Base-by-base conservation (phyloP, 2,113 vertebrate genomes). In the Entelurus aequoreus region DNA sequence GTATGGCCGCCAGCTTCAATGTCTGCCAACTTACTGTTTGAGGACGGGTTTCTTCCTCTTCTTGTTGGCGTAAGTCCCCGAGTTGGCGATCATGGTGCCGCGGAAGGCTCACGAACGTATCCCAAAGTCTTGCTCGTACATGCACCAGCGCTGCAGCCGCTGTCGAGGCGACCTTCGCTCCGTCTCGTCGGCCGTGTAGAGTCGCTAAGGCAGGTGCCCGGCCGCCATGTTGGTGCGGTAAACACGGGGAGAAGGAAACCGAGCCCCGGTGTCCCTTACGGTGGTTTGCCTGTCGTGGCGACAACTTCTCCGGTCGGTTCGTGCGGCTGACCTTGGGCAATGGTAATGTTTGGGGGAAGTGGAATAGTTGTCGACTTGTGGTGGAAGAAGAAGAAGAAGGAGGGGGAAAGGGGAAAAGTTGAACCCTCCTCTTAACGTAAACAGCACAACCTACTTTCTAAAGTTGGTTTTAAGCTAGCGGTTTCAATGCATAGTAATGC, bases 1-100 rank as follows among this genome's bases (percentile, higher is more conserved):
- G 40, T 9, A 42, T 42, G 40, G 10, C 40, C 40, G 40, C 7
- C 6, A 9, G 40, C 40, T 9, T 42, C 0, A 42, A 42, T 42
- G 40, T 42, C 8, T 42, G 40, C 40, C 8, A 42, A 42, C 87
- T 85, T 78, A 90, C 90, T 83, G 85, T 82, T 89, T 91, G 14
- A 88, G 84, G 8, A 83, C 84, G 1, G 90, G 90, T 80, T 91
- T 91, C 89, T 91, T 91, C 78, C 90, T 86, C 80, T 90, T 91
- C 84, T 90, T 91, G 77, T 77, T 82, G 0, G 90, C 90, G 51
- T 91, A 91, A 8, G 71, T 81, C 44, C 82, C 86, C 6, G 80
- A 48, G 66, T 83, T 86, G 35, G 80, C 82, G 76, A 86, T 72
- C 89, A 91, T 91, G 68, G 68, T 86, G 65, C 49, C 75, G 44